Base-by-base conservation (phyloP, 2,113 vertebrate species). In the Siniperca chuatsi region DNA sequence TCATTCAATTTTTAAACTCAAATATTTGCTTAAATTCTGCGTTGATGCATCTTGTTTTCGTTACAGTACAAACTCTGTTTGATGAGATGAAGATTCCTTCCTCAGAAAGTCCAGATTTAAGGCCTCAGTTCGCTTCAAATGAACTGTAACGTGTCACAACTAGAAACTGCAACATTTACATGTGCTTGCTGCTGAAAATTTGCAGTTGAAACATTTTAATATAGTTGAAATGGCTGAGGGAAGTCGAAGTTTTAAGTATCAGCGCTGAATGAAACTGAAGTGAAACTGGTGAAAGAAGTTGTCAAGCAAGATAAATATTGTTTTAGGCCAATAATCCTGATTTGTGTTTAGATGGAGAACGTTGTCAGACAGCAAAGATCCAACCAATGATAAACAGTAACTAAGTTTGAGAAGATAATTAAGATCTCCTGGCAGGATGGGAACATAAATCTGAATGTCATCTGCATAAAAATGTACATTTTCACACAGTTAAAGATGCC, bases 101-200 rank as follows among this genome's bases (percentile, higher is more conserved):
- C 29, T 23, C 4, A 68, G 15, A 25, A 15, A 55, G 4, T 60
- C 6, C 29, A 35, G 11, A 60, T 23, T 20, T 11, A 16, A 60
- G 54, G 25, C 18, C 44, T 75, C 57, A 75, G 58, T 75, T 75
- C 48, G 58, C 25, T 48, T 75, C 55, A 58, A 9, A 40, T 40
- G 40, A 40, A 40, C 6, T 6, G 8, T 40, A 40, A 40, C 40
- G 40, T 40, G 25, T 25, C 25, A 25, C 25, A 25, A 25, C 25
- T 25, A 25, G 25, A 25, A 25, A 25, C 25, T 29, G 29, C 29
- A 29, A 29, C 29, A 2, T 29, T 29, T 29, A 13, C 46, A 15
- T 15, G 18, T 8, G 5, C 50, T n/a, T 57, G 11, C 7, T 57
- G 44, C 3, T 44, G 42, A 55, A 55, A 54, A 23, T 16, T 25